Base-by-base conservation (phyloP, 2,797 vertebrate genomes). In the Artibeus lituratus region DNA sequence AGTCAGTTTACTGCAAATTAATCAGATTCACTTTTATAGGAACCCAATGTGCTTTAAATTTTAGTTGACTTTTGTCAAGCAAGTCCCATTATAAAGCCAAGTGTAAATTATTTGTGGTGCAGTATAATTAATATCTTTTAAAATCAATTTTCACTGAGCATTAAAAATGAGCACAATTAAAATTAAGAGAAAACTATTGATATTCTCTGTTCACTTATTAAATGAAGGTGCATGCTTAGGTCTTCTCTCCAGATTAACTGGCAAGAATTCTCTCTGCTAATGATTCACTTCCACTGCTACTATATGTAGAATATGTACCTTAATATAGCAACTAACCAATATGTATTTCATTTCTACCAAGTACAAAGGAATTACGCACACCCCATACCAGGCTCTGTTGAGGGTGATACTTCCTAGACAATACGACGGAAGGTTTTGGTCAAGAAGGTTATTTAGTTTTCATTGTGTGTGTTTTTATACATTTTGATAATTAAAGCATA, bases 91-190 rank as follows among this genome's bases (percentile, higher is more conserved):
- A 69, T 65, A 22, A 93, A 85, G 18, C 8, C 67, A 97, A 39
- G 1, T 59, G 57, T 89, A 70, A 97, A 89, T 78, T 96, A 62
- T 49, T 8, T 82, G 26, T 70, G n/a, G 18, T 49, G 70, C 10
- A 90, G 53, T 65, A 65, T 70, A 89, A 82, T 96, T 91, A 77
- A 11, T 74, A 73, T 65, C 47, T 94, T 76, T 80, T 76, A 84
- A 95, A 57, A 44, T 84, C 87, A 87, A 90, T 53, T 49, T 93
- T 94, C 22, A 80, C 16, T 87, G 37, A 57, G 12, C 0, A 88
- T 93, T 77, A 69, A 83, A 84, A 96, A 83, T 83, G 29, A 95
- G 65, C 44, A 65, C 7, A 96, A 73, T 81, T 96, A 72, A 10
- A 72, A 47, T 35, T 78, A 86, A 83, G 19, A 37, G 29, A 73